A percentile compares a stretch with the other conserved stretches of the same genome.
Conservation (phyloP, 2,888 invertebrate species). For the Adelognathus sp. region DNA sequence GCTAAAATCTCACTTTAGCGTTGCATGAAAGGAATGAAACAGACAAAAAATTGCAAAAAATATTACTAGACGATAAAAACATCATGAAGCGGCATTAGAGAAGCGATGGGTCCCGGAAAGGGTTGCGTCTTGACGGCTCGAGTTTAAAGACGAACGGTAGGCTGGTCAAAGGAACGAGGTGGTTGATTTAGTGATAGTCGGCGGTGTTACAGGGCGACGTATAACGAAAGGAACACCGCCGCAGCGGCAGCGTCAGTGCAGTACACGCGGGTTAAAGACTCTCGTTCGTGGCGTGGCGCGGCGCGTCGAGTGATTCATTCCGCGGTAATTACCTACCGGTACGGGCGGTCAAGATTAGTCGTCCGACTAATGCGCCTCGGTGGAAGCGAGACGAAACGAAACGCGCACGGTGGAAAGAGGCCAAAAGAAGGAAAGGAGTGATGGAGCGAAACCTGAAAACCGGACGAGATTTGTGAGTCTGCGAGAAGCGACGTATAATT, state of each 20-base stretch:
- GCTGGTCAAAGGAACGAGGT: conserved; percentile 35
- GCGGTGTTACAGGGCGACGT: conserved; percentile 34
- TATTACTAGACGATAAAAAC: not conserved
- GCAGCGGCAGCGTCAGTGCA: conserved; percentile 19
- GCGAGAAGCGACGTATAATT: conserved; percentile 72
- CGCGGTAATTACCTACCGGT: conserved; percentile 73
- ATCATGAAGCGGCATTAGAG: not conserved
- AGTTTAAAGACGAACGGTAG: conserved; percentile 7
- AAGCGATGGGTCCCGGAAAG: not conserved
- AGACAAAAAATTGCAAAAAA: not conserved
- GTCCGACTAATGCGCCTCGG: conserved; percentile 58
- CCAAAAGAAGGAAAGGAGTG: conserved; percentile 32
- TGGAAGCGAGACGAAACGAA: conserved; percentile 11
- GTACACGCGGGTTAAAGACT: conserved; percentile 50
- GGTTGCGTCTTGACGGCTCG: not conserved
- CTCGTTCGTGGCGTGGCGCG: conserved; percentile 33
- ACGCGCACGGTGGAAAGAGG: conserved; percentile 4
- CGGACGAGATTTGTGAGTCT: conserved; percentile 73
- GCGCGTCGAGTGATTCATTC: conserved; percentile 73
- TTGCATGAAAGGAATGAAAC: not conserved
- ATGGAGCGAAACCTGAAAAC: conserved; percentile 51
- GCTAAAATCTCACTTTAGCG: no score
- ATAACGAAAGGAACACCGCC: conserved; percentile 28
- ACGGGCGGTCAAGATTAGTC: conserved; percentile 72
- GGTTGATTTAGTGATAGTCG: conserved; percentile 42